Base-by-base conservation (phyloP, 2,888 invertebrate species). In the Athalia rosae region DNA sequence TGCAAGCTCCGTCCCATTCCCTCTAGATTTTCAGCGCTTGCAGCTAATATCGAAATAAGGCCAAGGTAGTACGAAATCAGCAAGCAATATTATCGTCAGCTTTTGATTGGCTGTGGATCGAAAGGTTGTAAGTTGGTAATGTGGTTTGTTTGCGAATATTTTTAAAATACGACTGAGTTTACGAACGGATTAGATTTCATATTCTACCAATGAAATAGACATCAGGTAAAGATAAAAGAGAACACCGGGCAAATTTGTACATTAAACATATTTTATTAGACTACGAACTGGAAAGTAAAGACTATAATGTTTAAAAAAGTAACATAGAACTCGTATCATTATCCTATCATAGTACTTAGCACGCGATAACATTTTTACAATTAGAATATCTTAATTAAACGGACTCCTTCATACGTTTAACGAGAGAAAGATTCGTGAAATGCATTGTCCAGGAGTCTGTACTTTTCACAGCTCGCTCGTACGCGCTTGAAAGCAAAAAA, bases 231-330 rank as follows among this genome's bases (percentile, higher is more conserved):
- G 9, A n/a, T 53, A 59, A 11, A 7, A 13, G 13, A 13, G 6
- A 28, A 50, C 3, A 41, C 48, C 9, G 1, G 11, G 6, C 11
- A 28, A 67, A 59, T 7, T 4, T 41, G 5, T 43, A 77, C 83
- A 83, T 86, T 83, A 82, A 84, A 85, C 82, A 80, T 82, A 83
- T 79, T 86, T 86, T 87, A 87, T 87, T 82, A 83, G 79, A 83
- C 83, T 86, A 86, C 74, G 82, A 83, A 83, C 82, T 85, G 82
- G 79, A 87, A 85, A 87, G 86, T 86, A 85, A 87, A 85, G 80
- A 80, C 82, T 82, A 85, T 67, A 83, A 83, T 84, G 81, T 84
- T 83, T 83, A 82, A 85, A 85, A 84, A 79, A 81, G 76, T 80
- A 81, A 81, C 80, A 79, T 78, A 82, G 79, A 81, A 82, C 79